phyloP scores from a whole-genome alignment of 2,113 vertebrate genomes.

The Centropus bengalensis region DNA sequence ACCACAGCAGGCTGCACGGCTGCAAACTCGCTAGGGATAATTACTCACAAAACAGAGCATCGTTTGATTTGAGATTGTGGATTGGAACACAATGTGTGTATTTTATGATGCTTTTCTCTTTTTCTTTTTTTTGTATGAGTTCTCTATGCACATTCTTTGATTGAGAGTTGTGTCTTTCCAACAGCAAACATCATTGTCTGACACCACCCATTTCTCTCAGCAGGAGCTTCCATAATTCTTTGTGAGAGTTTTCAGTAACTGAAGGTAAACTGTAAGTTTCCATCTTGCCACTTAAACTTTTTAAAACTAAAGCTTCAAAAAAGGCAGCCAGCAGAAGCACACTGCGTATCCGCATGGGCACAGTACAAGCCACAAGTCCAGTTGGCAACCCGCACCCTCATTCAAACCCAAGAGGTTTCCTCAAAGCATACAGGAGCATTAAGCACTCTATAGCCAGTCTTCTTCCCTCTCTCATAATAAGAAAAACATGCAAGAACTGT shows the following conservation, averaged over 20 bases:
- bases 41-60: neutral
- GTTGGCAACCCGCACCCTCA: accelerated
- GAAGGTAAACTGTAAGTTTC: neutral
- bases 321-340: neutral
- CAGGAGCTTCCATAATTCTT: neutral
- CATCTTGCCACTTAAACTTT: neutral
- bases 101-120: neutral
- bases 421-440: accelerated
- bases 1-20: neutral
- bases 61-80: neutral
- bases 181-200: neutral
- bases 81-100: neutral
- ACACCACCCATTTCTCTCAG: neutral
- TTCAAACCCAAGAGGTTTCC: accelerated
- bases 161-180: neutral
- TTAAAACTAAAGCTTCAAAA: neutral
- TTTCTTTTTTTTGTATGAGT: neutral
- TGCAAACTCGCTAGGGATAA: neutral
- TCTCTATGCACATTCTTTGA: neutral
- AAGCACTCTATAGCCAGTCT: neutral
- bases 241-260: neutral
- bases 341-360: neutral
- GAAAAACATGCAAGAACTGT: neutral
- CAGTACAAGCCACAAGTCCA: neutral
- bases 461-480: neutral